These are phyloP conservation scores for Maconellicoccus hirsutus DNA, from an alignment of 1,140 invertebrate species.

Conservation along the genomic window DNA sequence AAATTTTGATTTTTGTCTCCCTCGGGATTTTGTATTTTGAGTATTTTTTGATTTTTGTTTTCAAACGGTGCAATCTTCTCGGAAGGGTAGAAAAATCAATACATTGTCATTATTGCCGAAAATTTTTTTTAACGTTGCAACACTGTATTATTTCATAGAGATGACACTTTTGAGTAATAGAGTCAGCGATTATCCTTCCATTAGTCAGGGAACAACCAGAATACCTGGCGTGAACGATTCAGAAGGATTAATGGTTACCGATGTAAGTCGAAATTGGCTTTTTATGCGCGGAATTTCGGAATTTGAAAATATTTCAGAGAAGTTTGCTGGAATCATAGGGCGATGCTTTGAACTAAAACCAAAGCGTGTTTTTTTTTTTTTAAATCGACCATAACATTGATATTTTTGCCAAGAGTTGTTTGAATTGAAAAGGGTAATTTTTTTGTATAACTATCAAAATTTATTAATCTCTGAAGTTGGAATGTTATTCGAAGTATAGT, in stretches of 20 bases:
- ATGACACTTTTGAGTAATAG: conserved; percentile 69
- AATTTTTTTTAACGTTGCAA: conserved; percentile 26
- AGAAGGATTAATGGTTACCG: conserved; percentile 78
- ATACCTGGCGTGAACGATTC: conserved; percentile 89
- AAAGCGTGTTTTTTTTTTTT: too few species aligned
- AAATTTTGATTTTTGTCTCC: not conserved
- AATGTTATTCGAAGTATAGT: too few species aligned
- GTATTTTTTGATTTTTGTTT: not conserved
- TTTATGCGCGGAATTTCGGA: not conserved
- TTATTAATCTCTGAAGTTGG: too few species aligned
- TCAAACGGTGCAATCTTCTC: not conserved
- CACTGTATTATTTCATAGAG: conserved; percentile 44
- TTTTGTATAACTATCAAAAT: too few species aligned
- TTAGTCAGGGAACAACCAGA: conserved; percentile 82
- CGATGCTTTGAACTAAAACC: too few species aligned
- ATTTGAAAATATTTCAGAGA: too few species aligned
- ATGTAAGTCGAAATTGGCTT: conserved; percentile 60
- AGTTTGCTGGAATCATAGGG: too few species aligned
- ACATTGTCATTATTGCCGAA: not conserved
- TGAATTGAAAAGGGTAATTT: too few species aligned
- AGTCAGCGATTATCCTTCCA: conserved; percentile 72
- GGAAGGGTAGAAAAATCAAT: too few species aligned
- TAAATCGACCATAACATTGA: too few species aligned
- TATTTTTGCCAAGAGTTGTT: too few species aligned
- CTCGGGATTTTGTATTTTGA: not conserved